Percentiles rank a stretch among this genome's conserved stretches.
Conservation (phyloP, 1,140 invertebrate species). For the Laodelphax striatellus region DNA sequence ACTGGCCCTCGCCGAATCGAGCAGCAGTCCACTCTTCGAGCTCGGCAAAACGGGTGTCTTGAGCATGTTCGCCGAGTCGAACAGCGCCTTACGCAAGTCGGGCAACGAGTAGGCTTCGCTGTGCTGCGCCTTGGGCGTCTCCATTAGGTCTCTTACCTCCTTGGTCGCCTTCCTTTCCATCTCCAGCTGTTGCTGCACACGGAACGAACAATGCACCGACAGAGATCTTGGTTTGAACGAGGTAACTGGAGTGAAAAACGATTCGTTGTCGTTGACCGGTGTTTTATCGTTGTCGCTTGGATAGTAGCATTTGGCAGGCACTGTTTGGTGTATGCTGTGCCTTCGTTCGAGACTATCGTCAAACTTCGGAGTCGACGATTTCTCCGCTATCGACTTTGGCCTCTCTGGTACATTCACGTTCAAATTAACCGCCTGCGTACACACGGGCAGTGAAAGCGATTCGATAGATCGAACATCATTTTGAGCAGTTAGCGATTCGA, state of each 20-base stretch:
- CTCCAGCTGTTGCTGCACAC: conserved; percentile 6
- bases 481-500: no score
- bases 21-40: conserved; percentile 31
- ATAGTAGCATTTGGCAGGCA: neutral
- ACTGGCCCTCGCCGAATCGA: conserved; percentile 35
- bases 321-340: neutral
- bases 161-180: conserved; percentile 6
- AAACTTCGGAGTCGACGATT: neutral
- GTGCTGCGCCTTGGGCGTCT: conserved; percentile 12
- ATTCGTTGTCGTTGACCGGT: neutral
- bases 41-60: conserved; percentile 37
- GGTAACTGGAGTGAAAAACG: conserved; percentile 19
- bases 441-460: no score
- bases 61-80: conserved; percentile 27
- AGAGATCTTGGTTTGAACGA: conserved; percentile 19
- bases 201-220: conserved; percentile 20
- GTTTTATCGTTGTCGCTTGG: neutral
- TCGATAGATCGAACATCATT: neutral
- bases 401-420: neutral
- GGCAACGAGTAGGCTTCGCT: conserved; percentile 29
- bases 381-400: neutral
- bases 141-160: neutral
- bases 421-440: no score
- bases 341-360: neutral
- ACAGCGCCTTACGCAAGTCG: conserved; percentile 26